phyloP scores from a whole-genome alignment of 2,888 invertebrate genomes.

The Aphidius colemani region DNA sequence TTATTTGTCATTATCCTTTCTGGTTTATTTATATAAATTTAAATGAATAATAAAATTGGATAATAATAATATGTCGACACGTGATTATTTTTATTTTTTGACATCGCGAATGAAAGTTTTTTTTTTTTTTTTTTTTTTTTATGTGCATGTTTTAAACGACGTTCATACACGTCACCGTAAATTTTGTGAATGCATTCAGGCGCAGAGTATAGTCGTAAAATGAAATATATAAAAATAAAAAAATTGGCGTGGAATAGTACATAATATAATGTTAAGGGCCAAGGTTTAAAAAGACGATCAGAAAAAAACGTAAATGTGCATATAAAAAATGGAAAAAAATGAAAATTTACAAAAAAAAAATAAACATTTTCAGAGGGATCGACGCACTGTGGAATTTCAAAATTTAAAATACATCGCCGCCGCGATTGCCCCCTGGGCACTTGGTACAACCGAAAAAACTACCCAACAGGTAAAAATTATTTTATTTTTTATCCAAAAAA shows the following conservation, averaged over 20 bases:
- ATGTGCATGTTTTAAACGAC: conserved; percentile 29
- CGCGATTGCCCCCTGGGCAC: conserved; percentile 35
- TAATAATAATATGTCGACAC: conserved; percentile 24
- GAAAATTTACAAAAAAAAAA: conserved; percentile 20
- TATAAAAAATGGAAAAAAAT: conserved; percentile 4
- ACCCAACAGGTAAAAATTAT: conserved; percentile 23
- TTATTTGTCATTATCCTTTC: no score
- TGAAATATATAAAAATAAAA: conserved; percentile 32
- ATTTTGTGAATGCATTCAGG: conserved; percentile 45
- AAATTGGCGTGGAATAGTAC: conserved; percentile 31
- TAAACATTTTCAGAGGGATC: conserved; percentile 11
- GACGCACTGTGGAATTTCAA: conserved; percentile 38
- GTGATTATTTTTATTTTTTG: conserved; percentile 12
- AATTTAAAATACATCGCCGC: conserved; percentile 42
- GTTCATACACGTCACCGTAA: conserved; percentile 47
- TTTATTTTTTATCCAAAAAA: conserved; percentile 18
- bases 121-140: background rate
- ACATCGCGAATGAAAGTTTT: background rate
- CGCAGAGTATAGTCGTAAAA: conserved; percentile 38
- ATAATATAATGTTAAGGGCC: conserved; percentile 14
- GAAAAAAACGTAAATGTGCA: no score
- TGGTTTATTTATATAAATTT: no score
- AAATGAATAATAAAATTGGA: conserved; percentile 15
- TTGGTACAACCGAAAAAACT: conserved; percentile 26
- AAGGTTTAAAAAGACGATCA: no score